phyloP scores from a whole-genome alignment of 2,113 vertebrate species.

The Apodemus speciosus region DNA sequence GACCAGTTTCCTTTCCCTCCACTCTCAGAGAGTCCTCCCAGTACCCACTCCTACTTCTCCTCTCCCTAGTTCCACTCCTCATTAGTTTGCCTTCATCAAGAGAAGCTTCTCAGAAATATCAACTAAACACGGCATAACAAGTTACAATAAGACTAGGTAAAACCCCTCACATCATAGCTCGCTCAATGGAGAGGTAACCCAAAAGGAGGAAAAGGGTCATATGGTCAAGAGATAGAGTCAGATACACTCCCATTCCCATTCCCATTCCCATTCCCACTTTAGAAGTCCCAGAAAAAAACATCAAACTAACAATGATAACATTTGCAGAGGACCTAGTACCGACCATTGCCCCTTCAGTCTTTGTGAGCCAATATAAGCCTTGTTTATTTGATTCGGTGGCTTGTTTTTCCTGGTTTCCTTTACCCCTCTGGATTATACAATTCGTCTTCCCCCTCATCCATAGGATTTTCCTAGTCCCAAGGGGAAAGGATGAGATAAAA shows the following conservation, averaged over 20 bases:
- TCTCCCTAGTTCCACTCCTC: neutral
- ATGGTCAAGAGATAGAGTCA: neutral
- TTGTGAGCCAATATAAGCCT: neutral
- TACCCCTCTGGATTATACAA: neutral
- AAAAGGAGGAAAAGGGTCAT: neutral
- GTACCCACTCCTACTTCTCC: neutral
- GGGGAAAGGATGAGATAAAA: neutral
- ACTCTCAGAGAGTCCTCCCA: neutral
- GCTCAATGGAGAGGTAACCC: neutral
- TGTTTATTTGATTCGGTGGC: neutral
- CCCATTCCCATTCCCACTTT: neutral
- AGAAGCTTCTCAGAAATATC: no score
- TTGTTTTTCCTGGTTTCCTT: neutral
- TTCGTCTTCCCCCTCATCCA: neutral
- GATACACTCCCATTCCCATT: neutral
- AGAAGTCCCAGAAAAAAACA: neutral
- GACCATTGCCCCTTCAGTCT: neutral
- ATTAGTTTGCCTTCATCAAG: neutral
- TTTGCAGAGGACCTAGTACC: neutral
- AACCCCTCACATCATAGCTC: neutral
- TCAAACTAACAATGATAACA: neutral
- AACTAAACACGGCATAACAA: neutral
- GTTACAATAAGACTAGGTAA: neutral
- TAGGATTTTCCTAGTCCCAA: neutral
- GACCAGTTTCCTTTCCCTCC: neutral